These are phyloP conservation scores for Horisme vitalbata DNA, from an alignment of 2,888 invertebrate genomes.

Conservation along the genomic window DNA sequence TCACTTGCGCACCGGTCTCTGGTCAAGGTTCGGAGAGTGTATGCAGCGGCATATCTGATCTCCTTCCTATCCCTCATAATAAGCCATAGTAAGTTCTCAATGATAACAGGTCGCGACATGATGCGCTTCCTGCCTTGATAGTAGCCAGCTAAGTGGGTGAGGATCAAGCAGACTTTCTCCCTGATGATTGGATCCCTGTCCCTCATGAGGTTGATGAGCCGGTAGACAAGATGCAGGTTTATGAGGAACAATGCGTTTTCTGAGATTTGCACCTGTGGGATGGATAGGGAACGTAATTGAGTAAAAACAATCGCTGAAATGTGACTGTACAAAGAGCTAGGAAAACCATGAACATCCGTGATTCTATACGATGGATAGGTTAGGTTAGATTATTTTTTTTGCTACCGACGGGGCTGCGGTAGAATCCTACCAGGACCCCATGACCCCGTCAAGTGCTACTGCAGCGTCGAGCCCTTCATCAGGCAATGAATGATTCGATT, in stretches of 20 bases:
- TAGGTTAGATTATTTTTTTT: too few relatives aligned
- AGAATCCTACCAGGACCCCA: too few relatives aligned
- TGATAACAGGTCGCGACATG: conserved; percentile 48
- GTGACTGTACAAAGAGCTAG: too few relatives aligned
- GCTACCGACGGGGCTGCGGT: too few relatives aligned
- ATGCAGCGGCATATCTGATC: conserved; percentile 65
- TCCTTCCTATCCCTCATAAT: conserved; percentile 64
- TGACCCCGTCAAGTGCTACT: too few relatives aligned
- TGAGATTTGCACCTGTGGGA: conserved; percentile 65
- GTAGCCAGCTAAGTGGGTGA: conserved; percentile 55
- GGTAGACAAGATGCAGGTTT: conserved; percentile 58
- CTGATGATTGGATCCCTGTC: conserved; percentile 58
- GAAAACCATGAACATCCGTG: too few relatives aligned
- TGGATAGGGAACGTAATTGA: too few relatives aligned
- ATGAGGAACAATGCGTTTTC: conserved; percentile 66
- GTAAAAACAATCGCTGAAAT: too few relatives aligned
- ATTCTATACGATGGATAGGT: too few relatives aligned
- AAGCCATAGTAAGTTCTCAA: conserved; percentile 58
- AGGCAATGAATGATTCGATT: too few relatives aligned
- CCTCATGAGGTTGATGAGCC: conserved; percentile 62
- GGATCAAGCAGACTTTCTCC: conserved; percentile 64
- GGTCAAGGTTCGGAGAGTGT: conserved; percentile 55
- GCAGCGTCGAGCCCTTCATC: too few relatives aligned
- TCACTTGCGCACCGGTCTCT: conserved; percentile 56
- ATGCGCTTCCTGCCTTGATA: conserved; percentile 61